phyloP scores from a whole-genome alignment of 2,888 invertebrate species.

The Cantharis rufa region DNA sequence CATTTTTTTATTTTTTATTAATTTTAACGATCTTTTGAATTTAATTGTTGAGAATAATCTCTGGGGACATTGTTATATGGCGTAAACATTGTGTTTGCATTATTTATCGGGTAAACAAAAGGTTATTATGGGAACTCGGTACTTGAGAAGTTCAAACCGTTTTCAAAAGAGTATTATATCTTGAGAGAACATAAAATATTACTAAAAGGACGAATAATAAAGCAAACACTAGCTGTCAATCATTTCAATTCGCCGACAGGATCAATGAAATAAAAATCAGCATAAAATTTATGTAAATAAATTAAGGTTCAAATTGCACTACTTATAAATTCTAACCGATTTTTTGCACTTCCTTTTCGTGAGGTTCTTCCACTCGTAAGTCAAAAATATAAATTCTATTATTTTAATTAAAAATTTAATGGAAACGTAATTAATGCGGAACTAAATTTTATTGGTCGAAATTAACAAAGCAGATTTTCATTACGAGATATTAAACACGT shows the following conservation, averaged over 20 bases:
- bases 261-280: constrained; percentile 20
- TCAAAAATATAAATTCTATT: constrained; percentile 8
- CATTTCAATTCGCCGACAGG: constrained; percentile 21
- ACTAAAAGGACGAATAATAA: constrained; percentile 27
- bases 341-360: constrained; percentile 1
- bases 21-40: not conserved
- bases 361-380: not conserved
- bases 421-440: constrained; percentile 16
- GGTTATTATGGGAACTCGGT: constrained; percentile 10
- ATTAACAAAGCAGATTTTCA: constrained; percentile 22
- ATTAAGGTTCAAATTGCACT: not conserved
- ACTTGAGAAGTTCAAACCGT: constrained; percentile 21
- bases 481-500: constrained; percentile 27
- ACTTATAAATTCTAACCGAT: not conserved
- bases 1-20: not conserved
- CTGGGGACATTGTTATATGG: constrained; percentile 8
- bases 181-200: constrained; percentile 25
- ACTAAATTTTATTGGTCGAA: constrained; percentile 21
- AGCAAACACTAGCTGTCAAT: constrained; percentile 31
- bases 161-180: constrained; percentile 22
- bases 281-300: constrained; percentile 17
- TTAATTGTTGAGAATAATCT: constrained; percentile 6
- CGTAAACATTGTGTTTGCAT: constrained; percentile 8
- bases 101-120: constrained; percentile 19
- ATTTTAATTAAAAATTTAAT: constrained; percentile 22